Evolutionary conservation across 2,113 vertebrate species (phyloP), one percentile per base, ranked within the genome.

Genomic region (Eulemur rufifrons): DNA sequence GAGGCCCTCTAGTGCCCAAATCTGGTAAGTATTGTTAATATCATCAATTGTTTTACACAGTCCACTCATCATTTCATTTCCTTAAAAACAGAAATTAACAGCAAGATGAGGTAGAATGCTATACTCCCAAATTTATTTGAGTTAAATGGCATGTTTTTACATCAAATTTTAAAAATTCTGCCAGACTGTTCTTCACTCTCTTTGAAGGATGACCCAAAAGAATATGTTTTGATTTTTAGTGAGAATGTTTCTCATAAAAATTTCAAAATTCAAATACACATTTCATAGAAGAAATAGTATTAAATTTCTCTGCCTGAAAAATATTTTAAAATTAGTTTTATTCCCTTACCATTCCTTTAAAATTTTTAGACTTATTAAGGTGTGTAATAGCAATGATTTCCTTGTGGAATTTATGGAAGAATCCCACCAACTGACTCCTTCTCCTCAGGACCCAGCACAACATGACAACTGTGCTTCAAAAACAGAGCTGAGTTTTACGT

Each of bases 1-100:
- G 97, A 83, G 15, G 98, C 98, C 98, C 98, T 98, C 98, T 98
- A 98, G 98, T 96, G 98, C 45, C 83, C 91, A 20, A 76, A 95
- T 17, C 1, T 17, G 37, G 90, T 87, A 97, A 95, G 71, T 63
- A 71, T 94, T 96, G 12, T 15, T 73, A 85, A n/a, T 25, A 6
- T 27, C 18, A 78, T 82, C 25, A 8, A n/a, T 42, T 45, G 18
- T 71, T 37, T 80, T 20, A 32, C 7, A 23, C 0, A 13, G 34
- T 66, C 34, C 2, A 0, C 64, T 83, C 61, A 13, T 8, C 42
- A 73, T 92, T 68, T 76, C 47, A 25, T 20, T 86, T 71, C 37
- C 66, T 88, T 81, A 54, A 52, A 83, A 52, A 29, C 52, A 88
- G 37, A 39, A 59, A 59, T 39, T 42, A 42, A 37, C 23, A 83